phyloP scores from a whole-genome alignment of 2,888 invertebrate genomes.

The Malthinus seriepunctatus region DNA sequence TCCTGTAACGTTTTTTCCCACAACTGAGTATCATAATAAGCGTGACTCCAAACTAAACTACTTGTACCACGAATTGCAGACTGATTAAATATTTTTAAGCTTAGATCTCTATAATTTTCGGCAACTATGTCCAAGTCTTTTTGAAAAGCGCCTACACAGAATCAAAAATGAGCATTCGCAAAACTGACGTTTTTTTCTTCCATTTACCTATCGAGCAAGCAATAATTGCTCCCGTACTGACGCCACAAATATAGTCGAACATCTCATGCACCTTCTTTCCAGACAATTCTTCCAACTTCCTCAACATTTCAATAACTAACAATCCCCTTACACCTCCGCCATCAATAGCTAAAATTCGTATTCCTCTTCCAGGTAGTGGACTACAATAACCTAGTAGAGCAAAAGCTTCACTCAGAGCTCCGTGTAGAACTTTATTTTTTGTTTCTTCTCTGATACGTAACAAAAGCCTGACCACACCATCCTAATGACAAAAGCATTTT shows the following conservation, averaged over 20 bases:
- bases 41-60: constrained; percentile 80
- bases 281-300: constrained; percentile 73
- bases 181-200: neutral
- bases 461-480: constrained; percentile 69
- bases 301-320: constrained; percentile 80
- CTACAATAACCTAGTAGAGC: constrained; percentile 73
- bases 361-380: constrained; percentile 72
- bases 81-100: constrained; percentile 68
- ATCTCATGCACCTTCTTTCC: constrained; percentile 71
- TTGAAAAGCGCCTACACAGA: constrained; percentile 55
- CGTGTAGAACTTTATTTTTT: constrained; percentile 48
- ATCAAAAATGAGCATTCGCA: neutral
- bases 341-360: constrained; percentile 82
- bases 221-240: constrained; percentile 83
- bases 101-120: constrained; percentile 62
- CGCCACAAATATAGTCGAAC: constrained; percentile 87
- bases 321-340: constrained; percentile 92
- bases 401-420: constrained; percentile 59
- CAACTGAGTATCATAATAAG: constrained; percentile 83
- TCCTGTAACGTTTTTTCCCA: constrained; percentile 80
- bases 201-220: constrained; percentile 69
- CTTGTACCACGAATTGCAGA: constrained; percentile 70
- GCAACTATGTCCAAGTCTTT: constrained; percentile 65
- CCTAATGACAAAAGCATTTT: constrained; percentile 53
- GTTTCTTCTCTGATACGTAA: constrained; percentile 59